Percentiles rank a stretch among this genome's conserved stretches.
These are phyloP conservation scores for Forbesichthys papilliferus DNA, from an alignment of 2,113 vertebrate genomes.

Conservation along the genomic window DNA sequence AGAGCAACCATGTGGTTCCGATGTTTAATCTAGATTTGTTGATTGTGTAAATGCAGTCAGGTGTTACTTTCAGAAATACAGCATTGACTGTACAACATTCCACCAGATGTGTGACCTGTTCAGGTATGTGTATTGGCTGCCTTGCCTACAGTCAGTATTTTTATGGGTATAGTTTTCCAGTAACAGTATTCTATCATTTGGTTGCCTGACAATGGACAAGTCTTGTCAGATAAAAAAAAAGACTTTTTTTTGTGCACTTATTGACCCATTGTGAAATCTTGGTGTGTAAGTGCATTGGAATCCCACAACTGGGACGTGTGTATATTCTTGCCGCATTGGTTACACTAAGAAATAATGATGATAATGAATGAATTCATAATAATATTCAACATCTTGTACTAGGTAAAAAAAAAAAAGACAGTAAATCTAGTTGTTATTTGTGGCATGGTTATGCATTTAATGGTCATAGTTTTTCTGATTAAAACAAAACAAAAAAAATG, in stretches of 20 bases:
- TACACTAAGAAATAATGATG: slow-evolving; percentile 79
- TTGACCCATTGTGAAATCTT: slow-evolving; percentile 90
- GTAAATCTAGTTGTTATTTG: slow-evolving; percentile 90
- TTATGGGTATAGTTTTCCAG: slow-evolving; percentile 88
- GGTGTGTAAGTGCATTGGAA: slow-evolving; percentile 91
- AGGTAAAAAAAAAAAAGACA: slow-evolving; percentile 75
- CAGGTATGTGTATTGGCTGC: slow-evolving; percentile 78
- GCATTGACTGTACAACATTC: slow-evolving; percentile 1
- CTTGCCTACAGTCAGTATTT: slow-evolving; percentile 77
- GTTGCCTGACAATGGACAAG: slow-evolving; percentile 88
- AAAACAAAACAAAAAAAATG: slow-evolving; percentile 57
- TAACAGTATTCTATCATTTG: slow-evolving; percentile 89
- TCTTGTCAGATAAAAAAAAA: slow-evolving; percentile 79
- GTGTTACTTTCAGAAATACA: not conserved
- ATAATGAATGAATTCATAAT: slow-evolving; percentile 58
- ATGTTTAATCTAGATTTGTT: not conserved
- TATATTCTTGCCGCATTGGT: slow-evolving; percentile 88
- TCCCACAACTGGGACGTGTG: slow-evolving; percentile 84
- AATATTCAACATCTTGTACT: slow-evolving; percentile 83
- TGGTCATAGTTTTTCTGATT: slow-evolving; percentile 88
- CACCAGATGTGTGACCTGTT: slow-evolving; percentile 78
- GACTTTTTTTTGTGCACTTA: slow-evolving; percentile 91
- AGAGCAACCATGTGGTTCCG: too few relatives aligned
- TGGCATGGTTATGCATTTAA: slow-evolving; percentile 98
- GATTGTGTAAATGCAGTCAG: slow-evolving; percentile 30